These are phyloP conservation scores for Pachypeltis micranthus DNA, from an alignment of 1,140 invertebrate genomes.

Conservation along the genomic window DNA sequence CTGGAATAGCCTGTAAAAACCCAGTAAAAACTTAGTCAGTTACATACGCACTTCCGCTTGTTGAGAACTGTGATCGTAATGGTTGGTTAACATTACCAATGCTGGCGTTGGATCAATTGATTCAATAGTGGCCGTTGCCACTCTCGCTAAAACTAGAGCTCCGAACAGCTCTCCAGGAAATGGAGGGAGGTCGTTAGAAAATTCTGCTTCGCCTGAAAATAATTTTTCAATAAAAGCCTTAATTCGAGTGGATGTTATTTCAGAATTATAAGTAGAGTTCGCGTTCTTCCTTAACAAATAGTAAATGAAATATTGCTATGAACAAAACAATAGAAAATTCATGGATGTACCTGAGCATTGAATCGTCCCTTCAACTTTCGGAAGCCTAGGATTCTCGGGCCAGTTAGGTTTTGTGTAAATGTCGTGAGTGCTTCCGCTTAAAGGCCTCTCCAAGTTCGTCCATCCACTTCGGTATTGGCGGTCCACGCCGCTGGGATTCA, in stretches of 20 bases:
- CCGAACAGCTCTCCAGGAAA: constrained; percentile 46
- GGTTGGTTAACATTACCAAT: too few relatives aligned
- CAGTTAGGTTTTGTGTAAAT: constrained; percentile 62
- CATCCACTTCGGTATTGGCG: constrained; percentile 17
- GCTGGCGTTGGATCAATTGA: constrained; percentile 43
- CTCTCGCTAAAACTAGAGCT: constrained; percentile 46
- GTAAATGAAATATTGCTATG: background rate
- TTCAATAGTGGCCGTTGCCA: constrained; percentile 16
- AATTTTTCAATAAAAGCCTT: too few relatives aligned
- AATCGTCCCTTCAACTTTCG: constrained; percentile 60
- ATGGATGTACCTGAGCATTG: constrained; percentile 55
- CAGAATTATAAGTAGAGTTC: background rate
- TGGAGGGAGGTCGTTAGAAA: constrained; percentile 48
- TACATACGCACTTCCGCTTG: background rate
- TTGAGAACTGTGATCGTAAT: too few relatives aligned
- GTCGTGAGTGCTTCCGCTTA: constrained; percentile 57
- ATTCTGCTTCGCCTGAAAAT: constrained; percentile 50
- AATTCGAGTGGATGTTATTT: too few relatives aligned
- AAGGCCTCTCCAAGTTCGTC: constrained; percentile 36
- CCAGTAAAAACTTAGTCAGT: background rate
- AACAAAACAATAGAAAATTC: too few relatives aligned
- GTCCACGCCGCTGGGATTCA: constrained; percentile 7
- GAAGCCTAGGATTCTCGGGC: constrained; percentile 63
- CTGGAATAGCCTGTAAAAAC: constrained; percentile 36
- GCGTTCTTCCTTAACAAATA: background rate